Conservation (phyloP, 2,113 vertebrate species). For the Motacilla tschutschensis region DNA sequence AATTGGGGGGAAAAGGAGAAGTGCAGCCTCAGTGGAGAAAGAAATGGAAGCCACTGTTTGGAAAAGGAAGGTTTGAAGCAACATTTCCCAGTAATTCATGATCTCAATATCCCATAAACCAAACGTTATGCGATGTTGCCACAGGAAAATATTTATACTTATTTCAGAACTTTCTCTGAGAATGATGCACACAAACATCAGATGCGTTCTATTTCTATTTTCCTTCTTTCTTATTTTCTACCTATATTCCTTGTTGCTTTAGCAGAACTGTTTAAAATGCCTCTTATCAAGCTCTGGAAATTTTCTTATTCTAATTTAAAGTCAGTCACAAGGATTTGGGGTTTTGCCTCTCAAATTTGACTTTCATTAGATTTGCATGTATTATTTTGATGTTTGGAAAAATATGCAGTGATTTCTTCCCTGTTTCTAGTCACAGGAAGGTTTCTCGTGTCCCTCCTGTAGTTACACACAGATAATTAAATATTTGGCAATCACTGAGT, state of each 20-base stretch:
- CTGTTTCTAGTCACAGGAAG: neutral
- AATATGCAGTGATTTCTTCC: neutral
- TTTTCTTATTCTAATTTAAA: neutral
- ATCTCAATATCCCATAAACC: neutral
- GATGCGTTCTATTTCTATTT: neutral
- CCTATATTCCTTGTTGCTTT: neutral
- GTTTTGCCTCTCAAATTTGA: rapidly evolving
- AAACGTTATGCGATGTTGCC: neutral
- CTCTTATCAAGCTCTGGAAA: neutral
- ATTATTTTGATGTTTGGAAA: neutral
- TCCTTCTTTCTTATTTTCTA: neutral
- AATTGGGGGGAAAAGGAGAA: neutral
- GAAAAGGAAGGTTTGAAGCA: neutral
- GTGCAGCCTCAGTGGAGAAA: neutral
- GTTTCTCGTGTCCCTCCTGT: neutral
- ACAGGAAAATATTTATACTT: neutral
- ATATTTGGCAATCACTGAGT: neutral
- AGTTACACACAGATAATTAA: neutral
- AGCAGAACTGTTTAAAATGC: neutral
- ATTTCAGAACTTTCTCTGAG: neutral
- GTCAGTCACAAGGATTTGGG: neutral
- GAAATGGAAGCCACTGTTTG: neutral
- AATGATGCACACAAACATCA: neutral
- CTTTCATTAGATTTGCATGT: neutral
- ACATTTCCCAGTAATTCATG: neutral